Evolutionary conservation across 2,888 invertebrate species (phyloP), one percentile per base, ranked within the genome.

Genomic region (Spatulosminthurus flaviceps): DNA sequence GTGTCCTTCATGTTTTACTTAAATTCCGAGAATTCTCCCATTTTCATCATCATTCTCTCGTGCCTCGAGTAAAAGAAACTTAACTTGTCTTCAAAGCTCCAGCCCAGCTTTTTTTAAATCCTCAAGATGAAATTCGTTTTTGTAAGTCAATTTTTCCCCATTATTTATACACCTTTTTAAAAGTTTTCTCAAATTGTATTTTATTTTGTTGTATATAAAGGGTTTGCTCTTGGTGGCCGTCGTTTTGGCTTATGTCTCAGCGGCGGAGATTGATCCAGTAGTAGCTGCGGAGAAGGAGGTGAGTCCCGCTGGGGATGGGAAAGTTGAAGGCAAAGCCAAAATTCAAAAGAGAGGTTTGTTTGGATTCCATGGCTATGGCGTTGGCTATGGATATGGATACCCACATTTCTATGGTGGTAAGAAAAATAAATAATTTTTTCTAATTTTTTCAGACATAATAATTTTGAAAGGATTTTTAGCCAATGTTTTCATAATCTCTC

Each of bases 311-410:
- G 16, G 9, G 51, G 51, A 51, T 1, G 51, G 1, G 19, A n/a
- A 13, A 19, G 7, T 9, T 51, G 9, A 51, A 51, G 9, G 19
- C 16, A 51, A 51, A n/a, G 51, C 51, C 1, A 51, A 51, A 51
- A 51, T 51, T 51, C 51, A 51, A 51, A 51, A 51, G 16, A 4
- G 51, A 51, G 51, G 51, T 9, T 51, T 51, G 51, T 51, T 34
- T 9, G 34, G 34, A 4, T 9, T 34, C 34, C 9, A 51, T 51
- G 51, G 51, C 5, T 51, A 19, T 16, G 51, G 51, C 5, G 19
- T 51, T 19, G 51, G 51, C 4, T 51, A 51, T 51, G 51, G 51
- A 51, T 51, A n/a, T 13, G 51, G 51, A 51, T 51, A 51, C n/a
- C 51, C 51, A 16, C 9, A 19, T 19, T 51, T 51, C 51, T 51